These are phyloP conservation scores for Phalacrocorax brasilianus DNA, from an alignment of 2,113 vertebrate genomes.

Conservation along the genomic window DNA sequence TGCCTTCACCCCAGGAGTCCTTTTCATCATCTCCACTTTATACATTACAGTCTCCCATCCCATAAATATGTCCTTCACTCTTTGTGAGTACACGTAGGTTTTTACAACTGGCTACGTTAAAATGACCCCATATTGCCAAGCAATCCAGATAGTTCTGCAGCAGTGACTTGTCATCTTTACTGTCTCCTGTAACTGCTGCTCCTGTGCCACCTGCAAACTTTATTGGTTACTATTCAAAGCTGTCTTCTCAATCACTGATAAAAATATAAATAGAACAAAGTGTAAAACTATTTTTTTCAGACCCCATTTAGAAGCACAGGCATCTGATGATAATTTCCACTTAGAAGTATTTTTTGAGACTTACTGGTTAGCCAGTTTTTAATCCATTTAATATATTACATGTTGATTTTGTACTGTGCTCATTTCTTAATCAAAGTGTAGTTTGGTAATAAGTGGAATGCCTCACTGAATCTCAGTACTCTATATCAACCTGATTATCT, in stretches of 20 bases:
- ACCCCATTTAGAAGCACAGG: not conserved
- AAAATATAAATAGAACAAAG: not conserved
- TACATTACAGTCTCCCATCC: not conserved
- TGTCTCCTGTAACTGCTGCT: not conserved
- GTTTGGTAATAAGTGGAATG: constrained; percentile 17
- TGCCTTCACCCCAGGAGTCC: not conserved
- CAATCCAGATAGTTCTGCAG: not conserved
- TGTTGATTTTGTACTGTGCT: not conserved
- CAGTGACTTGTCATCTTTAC: not conserved
- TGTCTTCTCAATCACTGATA: not conserved
- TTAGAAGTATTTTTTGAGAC: not conserved
- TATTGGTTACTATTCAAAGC: not conserved
- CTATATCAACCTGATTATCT: constrained; percentile 49
- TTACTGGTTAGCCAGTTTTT: not conserved
- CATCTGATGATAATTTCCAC: not conserved
- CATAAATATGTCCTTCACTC: not conserved
- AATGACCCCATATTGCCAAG: not conserved
- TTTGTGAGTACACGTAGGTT: not conserved
- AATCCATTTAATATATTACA: constrained; percentile 13
- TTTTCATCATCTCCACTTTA: constrained; percentile 6
- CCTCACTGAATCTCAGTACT: not conserved
- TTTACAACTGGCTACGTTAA: not conserved
- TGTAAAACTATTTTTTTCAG: not conserved
- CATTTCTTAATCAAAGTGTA: constrained; percentile 47
- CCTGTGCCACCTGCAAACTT: not conserved